Base-by-base conservation (phyloP, 2,888 invertebrate genomes). In the Fabriciana adippe region DNA sequence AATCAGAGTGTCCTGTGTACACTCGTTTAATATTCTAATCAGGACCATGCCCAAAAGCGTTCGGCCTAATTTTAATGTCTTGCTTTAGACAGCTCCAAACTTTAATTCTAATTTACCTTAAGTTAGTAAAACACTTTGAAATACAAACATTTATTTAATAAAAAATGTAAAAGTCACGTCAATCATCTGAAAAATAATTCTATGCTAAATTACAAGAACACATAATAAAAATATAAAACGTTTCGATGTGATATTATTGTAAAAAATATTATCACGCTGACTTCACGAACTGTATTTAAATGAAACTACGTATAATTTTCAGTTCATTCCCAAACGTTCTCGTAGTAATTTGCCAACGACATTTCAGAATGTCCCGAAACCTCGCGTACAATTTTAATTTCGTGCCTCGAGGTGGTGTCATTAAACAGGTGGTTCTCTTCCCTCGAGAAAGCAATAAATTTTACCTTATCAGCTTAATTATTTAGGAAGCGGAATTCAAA, bases 381-480 rank as follows among this genome's bases (percentile, higher is more conserved):
- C 56, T 48, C 62, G 57, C 66, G 62, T 64, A 67, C 63, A 67
- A 72, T 70, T 70, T 72, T 67, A 67, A 72, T 72, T 72, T 64
- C 45, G 67, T 61, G 50, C 60, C 66, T 64, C 63, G 47, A 65
- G 54, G 64, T 67, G 69, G 67, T 67, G 69, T 67, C 66, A 70
- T 74, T 72, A 73, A 74, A 72, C 75, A 71, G 67, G 74, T 74
- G 67, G 72, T 69, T 66, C 57, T 55, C 60, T 65, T 66, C 51
- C 63, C 74, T 72, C 75, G 62, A 74, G 75, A 74, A 75, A 73
- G 80, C 80, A 75, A 85, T 89, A 87, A 87, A 88, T 89, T 86
- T 79, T 79, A 75, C 83, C 84, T 87, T 89, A 87, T 87, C 87
- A 81, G 73, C 79, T 77, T 87, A 86, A 89, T 87, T 85, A 83